Percentiles rank a stretch among this genome's conserved stretches.
phyloP scores from a whole-genome alignment of 2,797 vertebrate genomes.

The Anomalospiza imberbis region DNA sequence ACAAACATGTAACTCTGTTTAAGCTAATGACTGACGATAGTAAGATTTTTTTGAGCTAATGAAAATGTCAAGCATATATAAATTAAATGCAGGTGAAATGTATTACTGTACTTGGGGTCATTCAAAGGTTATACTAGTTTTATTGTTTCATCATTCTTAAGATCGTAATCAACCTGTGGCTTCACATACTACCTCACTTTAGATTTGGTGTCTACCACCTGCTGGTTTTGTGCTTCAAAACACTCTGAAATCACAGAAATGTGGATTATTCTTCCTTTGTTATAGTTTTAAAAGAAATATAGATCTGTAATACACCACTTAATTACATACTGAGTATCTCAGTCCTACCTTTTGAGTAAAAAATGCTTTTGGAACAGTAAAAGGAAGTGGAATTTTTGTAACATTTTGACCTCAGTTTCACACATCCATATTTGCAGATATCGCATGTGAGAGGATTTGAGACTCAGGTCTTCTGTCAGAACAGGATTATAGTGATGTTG shows the following conservation, averaged over 20 bases:
- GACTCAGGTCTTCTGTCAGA: not conserved
- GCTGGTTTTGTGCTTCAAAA: slow-evolving; percentile 12
- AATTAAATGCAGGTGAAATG: not conserved
- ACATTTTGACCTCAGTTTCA: not conserved
- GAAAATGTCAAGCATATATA: not conserved
- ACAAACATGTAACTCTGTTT: not conserved
- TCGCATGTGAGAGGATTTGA: not conserved
- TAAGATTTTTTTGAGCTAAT: not conserved
- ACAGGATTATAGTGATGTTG: not conserved
- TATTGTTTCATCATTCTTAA: not conserved
- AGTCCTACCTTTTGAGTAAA: not conserved
- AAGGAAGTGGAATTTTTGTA: not conserved
- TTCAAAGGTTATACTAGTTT: not conserved
- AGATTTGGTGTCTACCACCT: not conserved
- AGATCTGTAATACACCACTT: not conserved
- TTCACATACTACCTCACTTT: not conserved
- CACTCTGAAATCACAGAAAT: not conserved
- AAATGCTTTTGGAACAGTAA: not conserved
- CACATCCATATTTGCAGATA: not conserved
- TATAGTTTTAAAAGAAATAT: not conserved
- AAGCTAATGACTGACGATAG: not conserved
- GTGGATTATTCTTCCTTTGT: not conserved
- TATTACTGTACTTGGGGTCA: not conserved
- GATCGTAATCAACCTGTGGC: not conserved
- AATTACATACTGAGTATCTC: not conserved